Evolutionary conservation across 2,888 invertebrate genomes (phyloP).

Genomic region (Brenthis hecate): DNA sequence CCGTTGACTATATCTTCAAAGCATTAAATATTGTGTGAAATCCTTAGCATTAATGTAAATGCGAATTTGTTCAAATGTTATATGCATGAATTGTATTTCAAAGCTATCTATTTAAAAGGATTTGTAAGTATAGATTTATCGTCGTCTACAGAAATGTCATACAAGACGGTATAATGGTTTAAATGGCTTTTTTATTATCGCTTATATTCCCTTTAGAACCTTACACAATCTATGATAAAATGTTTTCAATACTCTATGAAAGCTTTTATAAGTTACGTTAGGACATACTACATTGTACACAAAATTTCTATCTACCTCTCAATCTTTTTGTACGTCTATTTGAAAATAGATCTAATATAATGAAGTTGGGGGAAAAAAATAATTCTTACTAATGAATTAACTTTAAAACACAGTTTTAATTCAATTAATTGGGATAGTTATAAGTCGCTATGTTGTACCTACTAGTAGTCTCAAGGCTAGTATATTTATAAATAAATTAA

Average conservation of each 20-base stretch:
- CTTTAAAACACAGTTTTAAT: too few species aligned
- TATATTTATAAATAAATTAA: too few species aligned
- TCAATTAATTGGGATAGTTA: too few species aligned
- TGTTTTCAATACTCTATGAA: not conserved
- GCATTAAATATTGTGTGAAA: not conserved
- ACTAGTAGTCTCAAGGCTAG: too few species aligned
- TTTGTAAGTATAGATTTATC: conserved; percentile 5
- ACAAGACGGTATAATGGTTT: conserved; percentile 6
- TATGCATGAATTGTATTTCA: not conserved
- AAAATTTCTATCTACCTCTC: too few species aligned
- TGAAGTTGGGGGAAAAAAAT: too few species aligned
- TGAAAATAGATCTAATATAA: too few species aligned
- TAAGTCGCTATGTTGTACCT: too few species aligned
- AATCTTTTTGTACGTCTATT: too few species aligned
- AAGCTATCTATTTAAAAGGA: not conserved
- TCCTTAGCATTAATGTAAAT: not conserved
- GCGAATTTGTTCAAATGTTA: not conserved
- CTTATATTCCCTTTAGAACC: not conserved
- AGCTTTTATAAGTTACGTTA: too few species aligned
- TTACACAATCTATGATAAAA: not conserved
- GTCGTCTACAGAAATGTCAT: not conserved
- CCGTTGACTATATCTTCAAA: not conserved
- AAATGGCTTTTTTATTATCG: conserved; percentile 11
- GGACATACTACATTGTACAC: too few species aligned
- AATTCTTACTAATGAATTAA: too few species aligned